Percentiles rank a stretch among this genome's conserved stretches.
These are phyloP conservation scores for Scatophagus argus DNA, from an alignment of 2,113 vertebrate genomes.

Conservation along the genomic window DNA sequence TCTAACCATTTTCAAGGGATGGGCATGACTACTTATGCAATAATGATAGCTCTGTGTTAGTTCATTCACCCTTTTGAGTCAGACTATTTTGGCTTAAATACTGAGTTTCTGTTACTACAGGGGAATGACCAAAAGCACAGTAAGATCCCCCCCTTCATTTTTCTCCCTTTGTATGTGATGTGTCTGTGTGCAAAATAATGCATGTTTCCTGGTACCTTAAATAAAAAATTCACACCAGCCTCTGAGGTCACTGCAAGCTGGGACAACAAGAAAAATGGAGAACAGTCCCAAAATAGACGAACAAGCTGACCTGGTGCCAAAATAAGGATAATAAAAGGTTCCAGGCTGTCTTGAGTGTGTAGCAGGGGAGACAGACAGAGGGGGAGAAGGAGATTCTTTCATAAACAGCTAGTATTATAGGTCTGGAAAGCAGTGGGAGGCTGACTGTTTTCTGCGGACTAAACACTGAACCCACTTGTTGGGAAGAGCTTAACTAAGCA, in stretches of 20 bases:
- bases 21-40: too few species aligned
- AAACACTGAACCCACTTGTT: constrained; percentile 72
- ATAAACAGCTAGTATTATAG: constrained; percentile 71
- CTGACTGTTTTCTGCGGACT: constrained; percentile 68
- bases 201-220: constrained; percentile 21
- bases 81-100: neutral
- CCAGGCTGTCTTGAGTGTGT: constrained; percentile 35
- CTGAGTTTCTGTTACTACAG: neutral
- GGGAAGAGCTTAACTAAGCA: constrained; percentile 67
- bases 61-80: too few species aligned
- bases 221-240: constrained; percentile 18
- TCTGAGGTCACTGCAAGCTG: constrained; percentile 23
- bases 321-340: constrained; percentile 74
- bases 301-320: constrained; percentile 63
- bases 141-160: constrained; percentile 1
- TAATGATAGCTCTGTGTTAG: too few species aligned
- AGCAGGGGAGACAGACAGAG: neutral
- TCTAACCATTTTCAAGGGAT: neutral
- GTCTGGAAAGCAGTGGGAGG: constrained; percentile 66
- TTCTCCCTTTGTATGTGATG: constrained; percentile 4
- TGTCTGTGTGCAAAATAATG: constrained; percentile 8
- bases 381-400: constrained; percentile 37
- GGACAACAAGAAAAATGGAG: constrained; percentile 31
- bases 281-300: constrained; percentile 64
- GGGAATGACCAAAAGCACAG: neutral